These are phyloP conservation scores for Ferdinandea cuprea DNA, from an alignment of 2,888 invertebrate species.

Conservation along the genomic window DNA sequence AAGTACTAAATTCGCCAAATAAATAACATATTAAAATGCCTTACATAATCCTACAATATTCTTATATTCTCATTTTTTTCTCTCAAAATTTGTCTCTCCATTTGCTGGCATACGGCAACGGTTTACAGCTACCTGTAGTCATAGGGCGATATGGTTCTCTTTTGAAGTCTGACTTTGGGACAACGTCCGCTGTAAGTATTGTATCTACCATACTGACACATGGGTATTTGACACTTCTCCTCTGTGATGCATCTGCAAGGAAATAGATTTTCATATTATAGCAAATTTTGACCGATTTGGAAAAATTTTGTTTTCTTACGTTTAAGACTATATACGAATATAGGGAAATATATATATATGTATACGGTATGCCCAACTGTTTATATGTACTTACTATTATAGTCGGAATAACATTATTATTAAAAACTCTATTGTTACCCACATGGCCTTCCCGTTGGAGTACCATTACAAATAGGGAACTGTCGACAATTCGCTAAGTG, in stretches of 20 bases:
- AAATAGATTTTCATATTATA: too few relatives aligned
- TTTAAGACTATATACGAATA: too few relatives aligned
- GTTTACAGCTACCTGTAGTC: conserved; percentile 75
- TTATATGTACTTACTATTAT: too few relatives aligned
- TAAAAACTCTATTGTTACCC: too few relatives aligned
- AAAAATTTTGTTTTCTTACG: too few relatives aligned
- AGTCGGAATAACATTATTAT: too few relatives aligned
- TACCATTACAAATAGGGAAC: too few relatives aligned
- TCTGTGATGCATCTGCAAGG: conserved; percentile 79
- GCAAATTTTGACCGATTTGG: too few relatives aligned
- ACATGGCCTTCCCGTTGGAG: too few relatives aligned
- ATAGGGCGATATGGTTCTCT: conserved; percentile 59
- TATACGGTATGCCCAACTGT: too few relatives aligned
- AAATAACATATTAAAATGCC: conserved; percentile 58
- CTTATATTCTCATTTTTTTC: conserved; percentile 19
- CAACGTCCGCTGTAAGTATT: conserved; percentile 80
- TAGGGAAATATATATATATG: too few relatives aligned
- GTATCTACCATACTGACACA: conserved; percentile 80
- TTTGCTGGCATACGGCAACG: conserved; percentile 7
- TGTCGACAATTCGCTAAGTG: too few relatives aligned
- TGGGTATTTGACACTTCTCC: conserved; percentile 79
- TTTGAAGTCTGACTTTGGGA: conserved; percentile 77
- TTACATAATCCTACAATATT: not conserved
- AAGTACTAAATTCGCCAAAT: conserved; percentile 54
- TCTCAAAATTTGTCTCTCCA: conserved; percentile 41